Evolutionary conservation across 2,888 invertebrate genomes (phyloP), one percentile per base, ranked within the genome.

Genomic region (Heliconius ismenius): DNA sequence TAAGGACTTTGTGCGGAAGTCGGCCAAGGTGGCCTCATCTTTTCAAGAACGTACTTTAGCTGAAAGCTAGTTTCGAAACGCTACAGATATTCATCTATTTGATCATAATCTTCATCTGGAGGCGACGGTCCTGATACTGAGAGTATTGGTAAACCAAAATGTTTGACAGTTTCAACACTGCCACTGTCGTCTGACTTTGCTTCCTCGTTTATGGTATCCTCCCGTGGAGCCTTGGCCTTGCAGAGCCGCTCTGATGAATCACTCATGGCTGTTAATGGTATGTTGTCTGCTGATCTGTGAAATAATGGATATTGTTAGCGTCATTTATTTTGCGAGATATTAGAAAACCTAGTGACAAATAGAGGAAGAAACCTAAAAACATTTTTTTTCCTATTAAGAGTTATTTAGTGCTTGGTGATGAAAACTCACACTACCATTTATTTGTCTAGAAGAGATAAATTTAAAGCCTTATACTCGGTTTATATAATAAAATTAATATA

Each of bases 81-180:
- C 93, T 95, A 95, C 95, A 95, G 95, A 84, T 95, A 95, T 87
- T 95, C 95, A 85, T 95, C 95, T 86, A 95, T 94, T 85, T 94
- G 94, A 79, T 95, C 94, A 75, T 95, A 95, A 84, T 96, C 96
- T 83, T 97, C 97, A 83, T 96, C 96, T 21, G 97, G 96, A 54
- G 97, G 97, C 26, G 97, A 97, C 0, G 97, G 97, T n/a, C 96
- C 97, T 18, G 97, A 97, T 43, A 97, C 95, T 36, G 97, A 97
- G 10, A 97, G 95, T 83, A 97, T 97, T 70, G 97, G 97, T 83
- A 97, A 92, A 62, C 96, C 96, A 80, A 96, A 96, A 83, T 96
- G 96, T 82, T 92, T 93, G 74, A 95, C 95, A 63, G 95, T 94
- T 78, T 94, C 93, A 2, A 93, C 90, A 81, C 93, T 93, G 75